Conservation (phyloP, 2,113 vertebrate species). For the Antigone vipio region DNA sequence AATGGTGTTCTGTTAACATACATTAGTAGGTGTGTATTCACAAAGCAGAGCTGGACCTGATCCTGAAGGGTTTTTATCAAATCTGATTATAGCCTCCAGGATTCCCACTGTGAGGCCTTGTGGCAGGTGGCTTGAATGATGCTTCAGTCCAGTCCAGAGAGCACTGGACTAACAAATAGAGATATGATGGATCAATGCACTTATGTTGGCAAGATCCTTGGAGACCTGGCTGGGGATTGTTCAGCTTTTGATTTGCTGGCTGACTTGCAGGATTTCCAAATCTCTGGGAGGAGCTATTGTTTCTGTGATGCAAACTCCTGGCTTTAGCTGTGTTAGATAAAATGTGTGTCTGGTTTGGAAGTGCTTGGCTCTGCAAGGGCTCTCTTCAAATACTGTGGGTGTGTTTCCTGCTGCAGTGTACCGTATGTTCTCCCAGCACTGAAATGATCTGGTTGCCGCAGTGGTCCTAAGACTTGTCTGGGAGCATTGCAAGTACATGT, state of each 20-base stretch:
- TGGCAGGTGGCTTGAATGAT: background rate
- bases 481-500: background rate
- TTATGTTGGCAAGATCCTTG: background rate
- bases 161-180: background rate
- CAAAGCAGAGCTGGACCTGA: background rate
- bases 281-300: slow-evolving; percentile 25
- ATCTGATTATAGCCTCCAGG: background rate
- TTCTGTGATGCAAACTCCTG: slow-evolving; percentile 18
- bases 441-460: background rate
- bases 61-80: background rate
- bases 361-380: background rate
- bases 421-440: background rate
- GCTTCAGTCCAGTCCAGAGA: background rate
- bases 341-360: background rate
- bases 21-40: background rate
- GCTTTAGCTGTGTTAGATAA: background rate
- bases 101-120: background rate
- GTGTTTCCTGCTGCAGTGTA: slow-evolving; percentile 29
- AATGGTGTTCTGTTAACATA: background rate
- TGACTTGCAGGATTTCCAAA: slow-evolving; percentile 9
- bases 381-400: background rate
- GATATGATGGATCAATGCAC: background rate
- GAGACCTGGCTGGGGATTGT: background rate
- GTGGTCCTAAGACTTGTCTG: background rate
- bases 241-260: background rate